Evolutionary conservation across 2,113 vertebrate species (phyloP).

Genomic region (Merops nubicus): DNA sequence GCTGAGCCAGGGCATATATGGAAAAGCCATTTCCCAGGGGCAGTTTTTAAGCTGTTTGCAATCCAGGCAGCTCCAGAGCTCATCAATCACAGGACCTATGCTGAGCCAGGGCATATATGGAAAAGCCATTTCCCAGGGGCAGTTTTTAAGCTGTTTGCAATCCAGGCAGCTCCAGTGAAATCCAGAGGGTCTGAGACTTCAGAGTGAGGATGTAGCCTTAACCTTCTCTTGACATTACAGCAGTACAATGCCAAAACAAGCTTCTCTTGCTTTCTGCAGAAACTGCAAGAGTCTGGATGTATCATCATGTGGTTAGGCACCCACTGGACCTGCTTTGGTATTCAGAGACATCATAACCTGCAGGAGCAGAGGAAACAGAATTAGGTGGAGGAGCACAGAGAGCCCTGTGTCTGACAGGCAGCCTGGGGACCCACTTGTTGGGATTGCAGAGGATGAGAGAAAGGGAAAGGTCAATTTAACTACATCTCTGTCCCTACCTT

Average conservation of each 20-base stretch:
- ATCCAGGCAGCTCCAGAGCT: background rate
- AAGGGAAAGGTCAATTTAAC: background rate
- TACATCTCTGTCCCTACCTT: background rate
- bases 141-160: background rate
- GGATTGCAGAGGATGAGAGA: background rate
- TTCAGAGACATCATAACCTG: background rate
- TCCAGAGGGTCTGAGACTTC: background rate
- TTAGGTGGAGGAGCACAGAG: background rate
- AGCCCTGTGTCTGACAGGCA: background rate
- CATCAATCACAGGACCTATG: rapidly evolving
- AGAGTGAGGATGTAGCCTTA: background rate
- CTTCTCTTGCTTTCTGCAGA: background rate
- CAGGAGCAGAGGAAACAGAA: background rate
- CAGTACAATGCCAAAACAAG: background rate
- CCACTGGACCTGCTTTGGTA: background rate
- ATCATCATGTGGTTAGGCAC: background rate
- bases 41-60: background rate
- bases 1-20: rapidly evolving
- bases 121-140: background rate
- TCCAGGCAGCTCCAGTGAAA: background rate
- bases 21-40: background rate
- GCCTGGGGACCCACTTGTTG: background rate
- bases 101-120: background rate
- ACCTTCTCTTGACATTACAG: background rate
- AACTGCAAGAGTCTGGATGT: background rate